Percentiles rank a stretch among this genome's conserved stretches.
Conservation (phyloP, 2,113 vertebrate genomes). For the Polypterus bichir region DNA sequence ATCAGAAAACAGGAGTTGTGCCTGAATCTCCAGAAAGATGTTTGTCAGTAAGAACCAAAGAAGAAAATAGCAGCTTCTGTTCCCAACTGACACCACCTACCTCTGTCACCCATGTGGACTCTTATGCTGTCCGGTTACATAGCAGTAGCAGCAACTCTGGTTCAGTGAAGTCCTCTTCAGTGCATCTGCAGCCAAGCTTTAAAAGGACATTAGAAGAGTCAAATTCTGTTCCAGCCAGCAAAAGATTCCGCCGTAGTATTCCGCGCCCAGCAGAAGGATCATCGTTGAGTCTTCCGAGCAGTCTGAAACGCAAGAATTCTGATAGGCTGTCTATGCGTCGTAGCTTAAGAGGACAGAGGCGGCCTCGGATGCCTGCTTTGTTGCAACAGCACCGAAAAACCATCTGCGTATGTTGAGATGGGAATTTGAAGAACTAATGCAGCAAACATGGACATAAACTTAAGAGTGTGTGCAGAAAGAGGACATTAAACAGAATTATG, state of each 20-base stretch:
- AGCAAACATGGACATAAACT: background rate
- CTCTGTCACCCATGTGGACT: slow-evolving; percentile 37
- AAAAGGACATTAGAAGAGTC: slow-evolving; percentile 62
- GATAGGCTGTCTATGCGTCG: slow-evolving; percentile 47
- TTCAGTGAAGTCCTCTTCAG: slow-evolving; percentile 37
- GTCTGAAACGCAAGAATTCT: slow-evolving; percentile 32
- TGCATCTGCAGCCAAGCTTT: slow-evolving; percentile 32
- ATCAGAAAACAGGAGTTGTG: background rate
- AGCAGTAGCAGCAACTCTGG: background rate
- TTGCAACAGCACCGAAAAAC: slow-evolving; percentile 59
- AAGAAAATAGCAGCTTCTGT: slow-evolving; percentile 36
- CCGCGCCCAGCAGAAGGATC: slow-evolving; percentile 23
- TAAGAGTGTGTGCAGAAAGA: background rate
- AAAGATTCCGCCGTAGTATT: slow-evolving; percentile 45
- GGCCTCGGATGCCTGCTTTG: slow-evolving; percentile 39
- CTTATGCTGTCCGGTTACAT: background rate
- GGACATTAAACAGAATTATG: background rate
- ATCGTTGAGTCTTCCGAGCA: slow-evolving; percentile 23
- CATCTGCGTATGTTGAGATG: slow-evolving; percentile 54
- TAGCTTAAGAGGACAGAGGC: slow-evolving; percentile 61
- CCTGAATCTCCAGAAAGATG: slow-evolving; percentile 23
- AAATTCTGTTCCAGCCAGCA: slow-evolving; percentile 46
- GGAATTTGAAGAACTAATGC: too few relatives aligned
- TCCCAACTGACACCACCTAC: slow-evolving; percentile 32
- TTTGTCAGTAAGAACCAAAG: slow-evolving; percentile 39